Evolutionary conservation across 2,797 vertebrate genomes (phyloP), one percentile per base, ranked within the genome.

Genomic region (Sebastes glaucus): DNA sequence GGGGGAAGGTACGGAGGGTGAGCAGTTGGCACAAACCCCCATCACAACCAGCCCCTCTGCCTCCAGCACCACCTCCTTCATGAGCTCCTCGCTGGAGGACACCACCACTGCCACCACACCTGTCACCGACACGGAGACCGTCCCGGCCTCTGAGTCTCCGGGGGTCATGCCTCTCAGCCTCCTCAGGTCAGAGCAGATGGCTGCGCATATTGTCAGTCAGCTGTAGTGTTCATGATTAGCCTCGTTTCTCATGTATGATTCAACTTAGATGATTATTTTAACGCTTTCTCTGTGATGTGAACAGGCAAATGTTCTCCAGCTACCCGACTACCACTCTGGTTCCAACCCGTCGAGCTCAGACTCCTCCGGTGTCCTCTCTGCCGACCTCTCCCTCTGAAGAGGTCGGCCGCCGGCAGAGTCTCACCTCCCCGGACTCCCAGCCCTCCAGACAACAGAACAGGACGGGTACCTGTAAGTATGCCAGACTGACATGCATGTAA

Each of bases 241-340:
- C 14, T 33, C 0, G 18, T 76, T 66, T 64, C 52, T 11, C 13
- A 1, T 11, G 22, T 32, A 7, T 5, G 0, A 42, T 64, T 27
- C 1, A 55, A n/a, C 1, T 8, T 1, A 30, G 16, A 13, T 65
- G 4, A 69, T 23, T 53, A 18, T 38, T 76, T 49, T 30, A 35
- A 59, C 20, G 60, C 3, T 49, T 49, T 78, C 28, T 77, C 6
- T 78, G 8, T 85, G 65, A 32, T 82, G 81, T 73, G 57, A 53
- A 53, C 92, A 99, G 98, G 91, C 98, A 99, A 97, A 99, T 99
- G 98, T 99, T 99, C 94, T 99, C 98, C 73, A 99, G 98, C 91
- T 99, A 99, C 74, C 98, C 98, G 5, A 99, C 98, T n/a, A 99
- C 98, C 61, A 96, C 97, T 1, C 95, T 99, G 25, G 96, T 96